Evolutionary conservation across 2,888 invertebrate genomes (phyloP).

Genomic region (Plemyria rubiginata): DNA sequence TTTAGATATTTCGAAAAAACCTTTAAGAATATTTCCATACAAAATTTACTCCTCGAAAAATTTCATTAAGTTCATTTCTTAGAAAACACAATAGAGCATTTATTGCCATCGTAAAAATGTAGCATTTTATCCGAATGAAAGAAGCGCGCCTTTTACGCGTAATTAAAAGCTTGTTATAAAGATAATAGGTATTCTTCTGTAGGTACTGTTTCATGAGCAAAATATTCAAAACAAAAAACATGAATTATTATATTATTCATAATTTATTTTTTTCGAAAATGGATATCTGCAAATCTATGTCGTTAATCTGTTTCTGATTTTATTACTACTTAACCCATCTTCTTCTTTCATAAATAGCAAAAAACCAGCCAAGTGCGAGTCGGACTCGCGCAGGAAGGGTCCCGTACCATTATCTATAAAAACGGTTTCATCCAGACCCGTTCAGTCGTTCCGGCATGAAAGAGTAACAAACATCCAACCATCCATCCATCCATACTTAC

Average conservation of each 20-base stretch:
- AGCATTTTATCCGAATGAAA: slow-evolving; percentile 33
- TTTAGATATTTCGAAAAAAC: slow-evolving; percentile 1
- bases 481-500: too few species aligned
- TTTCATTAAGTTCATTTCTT: slow-evolving; percentile 52
- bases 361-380: too few species aligned
- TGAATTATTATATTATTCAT: slow-evolving; percentile 3
- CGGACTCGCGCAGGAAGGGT: too few species aligned
- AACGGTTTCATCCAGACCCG: too few species aligned
- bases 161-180: slow-evolving; percentile 34
- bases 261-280: too few species aligned
- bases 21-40: slow-evolving; percentile 14
- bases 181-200: slow-evolving; percentile 23
- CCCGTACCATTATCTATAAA: too few species aligned
- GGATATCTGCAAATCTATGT: too few species aligned
- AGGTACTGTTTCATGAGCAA: slow-evolving; percentile 19
- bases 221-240: background rate
- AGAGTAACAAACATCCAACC: too few species aligned
- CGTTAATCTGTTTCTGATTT: too few species aligned
- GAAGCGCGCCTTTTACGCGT: slow-evolving; percentile 28
- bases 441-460: too few species aligned
- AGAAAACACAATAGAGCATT: slow-evolving; percentile 43
- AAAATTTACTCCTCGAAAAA: slow-evolving; percentile 42
- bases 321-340: too few species aligned
- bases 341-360: too few species aligned
- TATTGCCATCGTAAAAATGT: slow-evolving; percentile 37